A percentile compares a stretch with the other conserved stretches of the same genome.
Conservation (phyloP, 2,888 invertebrate genomes). For the Mactromeris polynyma region DNA sequence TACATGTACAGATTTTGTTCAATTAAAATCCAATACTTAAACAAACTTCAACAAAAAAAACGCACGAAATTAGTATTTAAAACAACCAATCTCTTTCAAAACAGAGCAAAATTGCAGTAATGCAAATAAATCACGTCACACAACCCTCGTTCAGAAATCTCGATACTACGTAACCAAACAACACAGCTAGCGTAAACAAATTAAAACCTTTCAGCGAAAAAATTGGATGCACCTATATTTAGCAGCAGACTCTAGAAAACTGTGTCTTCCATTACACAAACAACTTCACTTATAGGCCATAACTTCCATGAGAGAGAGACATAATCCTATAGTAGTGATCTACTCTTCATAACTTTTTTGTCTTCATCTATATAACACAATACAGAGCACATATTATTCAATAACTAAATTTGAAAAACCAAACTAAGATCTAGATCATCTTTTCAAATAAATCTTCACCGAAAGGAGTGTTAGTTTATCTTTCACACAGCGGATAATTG, state of each 20-base stretch:
- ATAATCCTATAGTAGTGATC: neutral
- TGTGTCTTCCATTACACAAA: neutral
- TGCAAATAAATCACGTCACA: neutral
- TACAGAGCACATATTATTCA: neutral
- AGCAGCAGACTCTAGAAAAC: neutral
- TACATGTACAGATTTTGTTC: neutral
- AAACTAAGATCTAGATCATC: neutral
- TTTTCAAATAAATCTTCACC: neutral
- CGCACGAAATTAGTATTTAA: no score
- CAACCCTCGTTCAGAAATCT: neutral
- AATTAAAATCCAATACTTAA: slow-evolving; percentile 12
- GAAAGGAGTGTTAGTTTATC: neutral
- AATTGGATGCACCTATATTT: neutral
- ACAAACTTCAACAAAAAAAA: neutral
- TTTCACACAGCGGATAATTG: neutral
- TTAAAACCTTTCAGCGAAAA: neutral
- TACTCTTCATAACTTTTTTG: neutral
- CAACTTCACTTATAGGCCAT: neutral
- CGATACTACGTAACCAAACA: neutral
- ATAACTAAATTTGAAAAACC: neutral
- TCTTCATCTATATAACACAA: neutral
- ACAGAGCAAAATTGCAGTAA: neutral
- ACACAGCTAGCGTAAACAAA: neutral
- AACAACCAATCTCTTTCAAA: neutral
- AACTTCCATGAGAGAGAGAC: neutral